Conservation (phyloP, 1,140 invertebrate species). For the Pantala flavescens region DNA sequence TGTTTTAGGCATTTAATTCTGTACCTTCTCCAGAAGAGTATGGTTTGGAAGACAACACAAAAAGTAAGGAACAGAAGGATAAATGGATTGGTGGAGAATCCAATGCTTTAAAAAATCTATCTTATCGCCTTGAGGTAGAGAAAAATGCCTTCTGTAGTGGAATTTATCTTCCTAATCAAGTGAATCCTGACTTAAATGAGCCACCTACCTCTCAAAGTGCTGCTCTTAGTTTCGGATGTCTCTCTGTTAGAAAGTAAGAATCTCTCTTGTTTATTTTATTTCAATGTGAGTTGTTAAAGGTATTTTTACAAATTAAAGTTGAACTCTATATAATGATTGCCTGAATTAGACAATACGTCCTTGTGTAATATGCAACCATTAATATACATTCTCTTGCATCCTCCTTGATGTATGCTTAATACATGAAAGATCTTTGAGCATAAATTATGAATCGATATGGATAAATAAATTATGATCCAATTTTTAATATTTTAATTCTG, state of each 20-base stretch:
- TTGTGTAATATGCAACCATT: too few species aligned
- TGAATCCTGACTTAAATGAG: slow-evolving; percentile 52
- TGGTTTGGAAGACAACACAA: slow-evolving; percentile 40
- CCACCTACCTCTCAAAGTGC: slow-evolving; percentile 56
- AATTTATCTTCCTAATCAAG: slow-evolving; percentile 54
- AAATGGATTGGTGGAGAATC: slow-evolving; percentile 56
- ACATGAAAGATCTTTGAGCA: too few species aligned
- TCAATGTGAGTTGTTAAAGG: too few species aligned
- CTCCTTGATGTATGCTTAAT: too few species aligned
- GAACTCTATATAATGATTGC: too few species aligned
- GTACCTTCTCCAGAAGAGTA: slow-evolving; percentile 48
- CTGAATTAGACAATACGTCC: too few species aligned
- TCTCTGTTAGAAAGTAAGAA: slow-evolving; percentile 45
- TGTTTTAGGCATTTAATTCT: slow-evolving; percentile 27
- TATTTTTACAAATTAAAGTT: too few species aligned
- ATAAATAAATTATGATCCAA: too few species aligned
- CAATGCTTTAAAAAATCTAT: slow-evolving; percentile 45
- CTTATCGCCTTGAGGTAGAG: slow-evolving; percentile 43
- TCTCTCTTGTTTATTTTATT: too few species aligned
- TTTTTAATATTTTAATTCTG: too few species aligned
- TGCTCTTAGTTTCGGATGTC: slow-evolving; percentile 52
- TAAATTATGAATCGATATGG: too few species aligned
- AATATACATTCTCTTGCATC: too few species aligned
- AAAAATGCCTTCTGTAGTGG: slow-evolving; percentile 42
- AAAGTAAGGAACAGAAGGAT: slow-evolving; percentile 33